Conservation (phyloP, 2,113 vertebrate genomes). For the Heterotilapia buettikoferi region DNA sequence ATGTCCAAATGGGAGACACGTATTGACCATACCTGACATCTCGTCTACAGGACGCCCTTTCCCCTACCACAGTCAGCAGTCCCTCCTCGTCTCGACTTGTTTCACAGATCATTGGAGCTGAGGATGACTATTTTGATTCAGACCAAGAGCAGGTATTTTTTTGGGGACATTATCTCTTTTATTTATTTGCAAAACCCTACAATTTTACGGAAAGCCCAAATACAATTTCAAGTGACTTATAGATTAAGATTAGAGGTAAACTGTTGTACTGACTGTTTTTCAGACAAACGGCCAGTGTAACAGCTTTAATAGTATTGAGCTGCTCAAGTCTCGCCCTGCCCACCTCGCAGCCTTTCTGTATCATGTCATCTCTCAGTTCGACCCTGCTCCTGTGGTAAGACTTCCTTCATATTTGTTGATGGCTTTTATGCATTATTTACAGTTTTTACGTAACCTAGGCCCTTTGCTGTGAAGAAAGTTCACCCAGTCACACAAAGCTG, state of each 20-base stretch:
- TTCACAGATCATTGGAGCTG: constrained; percentile 89
- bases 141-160: constrained; percentile 88
- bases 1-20: neutral
- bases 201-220: neutral
- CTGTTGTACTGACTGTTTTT: neutral
- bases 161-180: neutral
- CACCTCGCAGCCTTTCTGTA: constrained; percentile 94
- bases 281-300: constrained; percentile 92
- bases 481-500: neutral
- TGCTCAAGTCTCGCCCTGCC: constrained; percentile 90
- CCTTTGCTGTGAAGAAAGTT: neutral
- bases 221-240: neutral
- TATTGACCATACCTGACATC: neutral
- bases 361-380: constrained; percentile 96
- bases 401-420: neutral
- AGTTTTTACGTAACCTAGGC: neutral
- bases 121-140: constrained; percentile 92
- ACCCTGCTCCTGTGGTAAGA: constrained; percentile 89
- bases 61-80: constrained; percentile 75
- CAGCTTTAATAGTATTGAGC: constrained; percentile 94
- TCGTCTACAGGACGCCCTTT: constrained; percentile 74
- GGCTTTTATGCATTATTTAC: neutral
- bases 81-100: constrained; percentile 71
- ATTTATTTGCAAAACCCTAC: neutral
- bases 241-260: neutral